Percentiles rank a stretch among this genome's conserved stretches.
Conservation (phyloP, 2,797 vertebrate species). For the Myotis pilosus region DNA sequence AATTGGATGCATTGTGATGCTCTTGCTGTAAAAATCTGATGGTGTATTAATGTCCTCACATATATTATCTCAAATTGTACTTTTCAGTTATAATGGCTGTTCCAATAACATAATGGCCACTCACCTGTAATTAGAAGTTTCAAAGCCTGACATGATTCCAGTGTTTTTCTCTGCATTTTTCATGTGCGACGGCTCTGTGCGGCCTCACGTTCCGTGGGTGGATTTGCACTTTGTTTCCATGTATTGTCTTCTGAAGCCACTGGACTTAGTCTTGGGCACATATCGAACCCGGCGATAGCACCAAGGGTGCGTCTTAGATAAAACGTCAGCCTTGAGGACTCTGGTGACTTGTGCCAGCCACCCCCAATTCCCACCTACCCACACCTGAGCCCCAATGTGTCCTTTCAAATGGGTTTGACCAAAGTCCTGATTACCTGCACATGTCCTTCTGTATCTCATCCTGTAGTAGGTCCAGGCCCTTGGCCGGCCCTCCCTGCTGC, state of each 20-base stretch:
- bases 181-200: not conserved
- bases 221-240: conserved; percentile 3
- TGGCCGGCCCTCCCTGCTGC: fast-evolving
- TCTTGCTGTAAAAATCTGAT: conserved; percentile 60
- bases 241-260: not conserved
- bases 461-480: fast-evolving
- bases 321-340: not conserved
- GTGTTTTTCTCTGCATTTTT: conserved; percentile 64
- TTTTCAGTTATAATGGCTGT: conserved; percentile 70
- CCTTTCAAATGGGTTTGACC: not conserved
- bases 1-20: conserved; percentile 58
- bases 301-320: not conserved
- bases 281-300: not conserved
- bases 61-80: conserved; percentile 73
- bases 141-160: conserved; percentile 70
- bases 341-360: too few species aligned
- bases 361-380: not conserved
- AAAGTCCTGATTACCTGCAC: too few species aligned
- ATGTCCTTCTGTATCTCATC: not conserved
- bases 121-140: conserved; percentile 78
- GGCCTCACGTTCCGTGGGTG: not conserved
- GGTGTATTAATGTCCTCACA: conserved; percentile 67
- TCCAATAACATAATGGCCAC: conserved; percentile 72
- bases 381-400: not conserved
- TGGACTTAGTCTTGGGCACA: not conserved